Conservation (phyloP, 2,888 invertebrate species). For the Eutolmus rufibarbis region DNA sequence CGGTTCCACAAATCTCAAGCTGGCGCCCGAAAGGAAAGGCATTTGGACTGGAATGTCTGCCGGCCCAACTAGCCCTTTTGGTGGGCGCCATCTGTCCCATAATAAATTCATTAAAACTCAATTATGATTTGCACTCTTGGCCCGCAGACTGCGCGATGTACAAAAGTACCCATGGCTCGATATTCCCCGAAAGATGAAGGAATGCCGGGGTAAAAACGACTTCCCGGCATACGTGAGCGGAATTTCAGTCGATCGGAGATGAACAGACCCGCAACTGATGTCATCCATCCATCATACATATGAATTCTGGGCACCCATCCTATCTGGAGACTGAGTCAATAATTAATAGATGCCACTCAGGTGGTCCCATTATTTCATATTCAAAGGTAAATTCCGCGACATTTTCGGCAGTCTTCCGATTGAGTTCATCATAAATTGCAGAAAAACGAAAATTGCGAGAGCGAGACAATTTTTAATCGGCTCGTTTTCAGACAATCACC, state of each 20-base stretch:
- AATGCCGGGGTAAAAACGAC: background rate
- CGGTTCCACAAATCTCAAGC: background rate
- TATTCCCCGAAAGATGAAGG: conserved; percentile 20
- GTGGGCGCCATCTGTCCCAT: conserved; percentile 41
- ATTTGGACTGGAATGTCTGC: conserved; percentile 30
- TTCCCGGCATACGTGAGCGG: conserved; percentile 1
- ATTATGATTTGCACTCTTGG: conserved; percentile 36
- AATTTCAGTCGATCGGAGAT: background rate
- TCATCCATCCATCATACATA: conserved; percentile 26
- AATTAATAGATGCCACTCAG: conserved; percentile 30
- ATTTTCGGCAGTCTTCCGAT: background rate
- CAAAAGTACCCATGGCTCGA: background rate
- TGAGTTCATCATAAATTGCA: background rate
- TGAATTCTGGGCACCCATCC: background rate
- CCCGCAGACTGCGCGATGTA: background rate
- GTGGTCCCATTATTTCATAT: conserved; percentile 35
- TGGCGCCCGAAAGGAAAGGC: conserved; percentile 23
- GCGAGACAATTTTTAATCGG: background rate
- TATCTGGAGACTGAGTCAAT: background rate
- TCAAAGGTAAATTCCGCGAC: conserved; percentile 24
- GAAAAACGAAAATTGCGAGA: background rate
- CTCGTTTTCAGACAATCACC: background rate
- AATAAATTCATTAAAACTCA: conserved; percentile 42
- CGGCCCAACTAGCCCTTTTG: background rate
- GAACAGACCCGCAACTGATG: conserved; percentile 5